Conservation (phyloP, 2,797 vertebrate species). For the Gorsachius magnificus region DNA sequence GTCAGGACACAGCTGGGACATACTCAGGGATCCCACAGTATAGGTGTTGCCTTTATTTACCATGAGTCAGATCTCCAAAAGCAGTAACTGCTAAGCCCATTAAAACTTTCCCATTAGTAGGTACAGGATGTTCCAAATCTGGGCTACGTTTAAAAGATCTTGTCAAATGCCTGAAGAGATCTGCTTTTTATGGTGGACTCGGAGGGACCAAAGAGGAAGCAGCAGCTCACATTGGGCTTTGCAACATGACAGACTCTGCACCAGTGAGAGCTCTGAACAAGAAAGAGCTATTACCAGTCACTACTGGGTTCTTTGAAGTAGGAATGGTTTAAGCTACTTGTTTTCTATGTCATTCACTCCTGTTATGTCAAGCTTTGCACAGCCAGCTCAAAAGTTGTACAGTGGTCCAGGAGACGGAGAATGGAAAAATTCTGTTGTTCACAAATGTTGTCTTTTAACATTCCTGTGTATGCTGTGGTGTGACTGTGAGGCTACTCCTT, state of each 20-base stretch:
- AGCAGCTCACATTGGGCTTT: background rate
- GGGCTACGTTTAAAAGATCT: background rate
- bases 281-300: background rate
- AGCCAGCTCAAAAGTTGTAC: background rate
- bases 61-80: background rate
- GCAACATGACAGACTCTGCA: background rate
- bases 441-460: background rate
- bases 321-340: background rate
- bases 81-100: background rate
- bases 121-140: background rate
- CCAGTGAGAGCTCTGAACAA: background rate
- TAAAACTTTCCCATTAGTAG: background rate
- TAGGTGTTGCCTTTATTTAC: background rate
- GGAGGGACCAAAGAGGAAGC: background rate
- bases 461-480: fast-evolving
- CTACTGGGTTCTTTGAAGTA: background rate
- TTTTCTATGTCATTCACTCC: background rate
- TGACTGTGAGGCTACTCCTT: background rate
- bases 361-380: background rate
- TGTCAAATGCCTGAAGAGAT: background rate
- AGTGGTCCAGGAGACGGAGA: background rate
- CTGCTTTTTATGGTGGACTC: background rate
- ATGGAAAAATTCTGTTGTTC: background rate
- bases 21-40: background rate
- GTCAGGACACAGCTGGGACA: background rate